These are phyloP conservation scores for Zaprionus davidi DNA, from an alignment of 1,140 invertebrate genomes.

Conservation along the genomic window DNA sequence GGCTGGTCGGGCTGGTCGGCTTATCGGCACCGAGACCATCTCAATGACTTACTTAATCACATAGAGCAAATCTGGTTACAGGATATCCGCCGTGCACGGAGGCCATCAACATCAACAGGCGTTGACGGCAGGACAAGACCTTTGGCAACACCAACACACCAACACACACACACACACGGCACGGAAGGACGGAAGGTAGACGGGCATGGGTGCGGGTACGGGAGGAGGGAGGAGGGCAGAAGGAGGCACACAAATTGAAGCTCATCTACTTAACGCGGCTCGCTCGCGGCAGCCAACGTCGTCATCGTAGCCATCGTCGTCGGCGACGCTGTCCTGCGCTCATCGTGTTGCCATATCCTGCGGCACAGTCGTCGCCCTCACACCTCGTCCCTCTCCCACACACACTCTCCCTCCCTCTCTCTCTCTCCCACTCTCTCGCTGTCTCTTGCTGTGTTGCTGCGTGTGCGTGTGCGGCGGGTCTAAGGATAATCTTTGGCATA, in stretches of 20 bases:
- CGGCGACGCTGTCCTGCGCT: slow-evolving; percentile 54
- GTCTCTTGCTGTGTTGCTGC: slow-evolving; percentile 32
- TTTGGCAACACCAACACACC: slow-evolving; percentile 36
- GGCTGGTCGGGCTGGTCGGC: slow-evolving; percentile 52
- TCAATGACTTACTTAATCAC: slow-evolving; percentile 82
- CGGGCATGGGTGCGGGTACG: background rate
- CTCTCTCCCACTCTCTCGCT: slow-evolving; percentile 18
- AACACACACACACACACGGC: slow-evolving; percentile 1
- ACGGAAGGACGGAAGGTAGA: slow-evolving; percentile 31
- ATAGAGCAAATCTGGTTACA: slow-evolving; percentile 81
- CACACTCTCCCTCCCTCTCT: background rate
- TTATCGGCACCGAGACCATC: slow-evolving; percentile 73
- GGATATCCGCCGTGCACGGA: slow-evolving; percentile 70
- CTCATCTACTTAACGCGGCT: slow-evolving; percentile 80
- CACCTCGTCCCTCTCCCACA: slow-evolving; percentile 26
- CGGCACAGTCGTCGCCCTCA: slow-evolving; percentile 69
- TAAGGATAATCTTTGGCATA: slow-evolving; percentile 81
- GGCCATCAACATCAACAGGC: slow-evolving; percentile 56
- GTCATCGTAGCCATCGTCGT: slow-evolving; percentile 48
- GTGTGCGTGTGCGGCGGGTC: slow-evolving; percentile 53
- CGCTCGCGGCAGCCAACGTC: slow-evolving; percentile 74
- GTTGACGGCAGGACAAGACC: slow-evolving; percentile 49
- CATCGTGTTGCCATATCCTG: slow-evolving; percentile 67
- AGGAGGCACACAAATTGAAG: slow-evolving; percentile 75
- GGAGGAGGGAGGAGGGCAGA: slow-evolving; percentile 5